Percentiles rank a stretch among this genome's conserved stretches.
Evolutionary conservation across 1,140 invertebrate species (phyloP).

Genomic region (Cheumatopsyche charites): DNA sequence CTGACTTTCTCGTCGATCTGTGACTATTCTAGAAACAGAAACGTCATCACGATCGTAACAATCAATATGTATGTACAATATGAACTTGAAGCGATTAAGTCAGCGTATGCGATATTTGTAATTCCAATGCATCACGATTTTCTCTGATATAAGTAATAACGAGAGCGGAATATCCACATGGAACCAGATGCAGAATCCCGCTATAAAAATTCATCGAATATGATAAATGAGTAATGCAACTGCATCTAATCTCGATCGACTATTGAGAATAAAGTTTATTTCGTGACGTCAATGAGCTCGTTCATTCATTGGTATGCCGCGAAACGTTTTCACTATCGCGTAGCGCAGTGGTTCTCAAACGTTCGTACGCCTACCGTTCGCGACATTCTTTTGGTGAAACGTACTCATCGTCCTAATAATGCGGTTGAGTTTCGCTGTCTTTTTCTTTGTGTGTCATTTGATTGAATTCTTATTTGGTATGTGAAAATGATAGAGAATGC

Average conservation of each 20-base stretch:
- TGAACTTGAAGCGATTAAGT: not conserved
- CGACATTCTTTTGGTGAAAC: not conserved
- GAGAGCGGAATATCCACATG: constrained; percentile 18
- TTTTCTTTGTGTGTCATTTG: not conserved
- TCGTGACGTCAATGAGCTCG: not conserved
- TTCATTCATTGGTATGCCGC: not conserved
- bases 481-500: no score
- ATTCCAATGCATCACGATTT: constrained; percentile 6
- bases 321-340: no score
- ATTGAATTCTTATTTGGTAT: no score
- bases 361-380: no score
- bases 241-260: no score
- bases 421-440: not conserved
- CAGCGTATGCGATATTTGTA: not conserved
- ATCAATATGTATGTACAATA: no score
- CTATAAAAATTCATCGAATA: not conserved
- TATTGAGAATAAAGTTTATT: not conserved
- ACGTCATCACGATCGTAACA: no score
- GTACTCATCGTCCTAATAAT: not conserved
- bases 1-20: not conserved
- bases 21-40: no score
- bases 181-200: constrained; percentile 11
- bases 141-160: no score
- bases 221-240: no score
- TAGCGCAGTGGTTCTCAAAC: no score